Conservation (phyloP, 2,797 vertebrate genomes). For the Oreochromis mossambicus region DNA sequence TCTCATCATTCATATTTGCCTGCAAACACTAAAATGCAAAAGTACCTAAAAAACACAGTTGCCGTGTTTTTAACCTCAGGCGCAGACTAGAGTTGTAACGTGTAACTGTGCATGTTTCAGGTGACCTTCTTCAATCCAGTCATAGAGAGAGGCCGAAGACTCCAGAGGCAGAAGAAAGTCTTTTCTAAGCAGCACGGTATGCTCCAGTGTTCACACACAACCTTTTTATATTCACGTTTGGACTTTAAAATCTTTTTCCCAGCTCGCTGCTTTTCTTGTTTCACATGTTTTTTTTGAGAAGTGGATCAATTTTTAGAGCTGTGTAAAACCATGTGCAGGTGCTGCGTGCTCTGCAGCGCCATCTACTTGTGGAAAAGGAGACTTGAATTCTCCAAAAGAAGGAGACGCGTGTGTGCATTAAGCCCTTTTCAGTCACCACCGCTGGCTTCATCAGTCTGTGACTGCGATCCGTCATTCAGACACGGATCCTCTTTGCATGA, state of each 20-base stretch:
- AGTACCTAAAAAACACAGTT: neutral
- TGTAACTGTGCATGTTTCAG: slow-evolving; percentile 65
- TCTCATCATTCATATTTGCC: neutral
- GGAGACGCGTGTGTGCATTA: neutral
- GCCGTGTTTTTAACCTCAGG: neutral
- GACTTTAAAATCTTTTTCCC: neutral
- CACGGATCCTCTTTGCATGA: neutral
- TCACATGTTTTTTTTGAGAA: neutral
- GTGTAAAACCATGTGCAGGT: rapidly evolving
- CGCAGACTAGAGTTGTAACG: neutral
- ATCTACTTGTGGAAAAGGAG: neutral
- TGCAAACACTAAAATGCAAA: neutral
- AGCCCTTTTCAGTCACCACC: neutral
- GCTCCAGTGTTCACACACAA: neutral
- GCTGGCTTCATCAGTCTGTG: neutral
- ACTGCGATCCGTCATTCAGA: neutral
- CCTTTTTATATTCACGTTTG: neutral
- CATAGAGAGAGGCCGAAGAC: slow-evolving; percentile 83
- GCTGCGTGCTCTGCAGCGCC: neutral
- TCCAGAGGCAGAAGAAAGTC: slow-evolving; percentile 91
- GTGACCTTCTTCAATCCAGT: slow-evolving; percentile 93
- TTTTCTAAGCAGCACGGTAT: slow-evolving; percentile 91
- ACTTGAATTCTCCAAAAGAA: neutral
- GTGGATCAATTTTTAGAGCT: neutral
- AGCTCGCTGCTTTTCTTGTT: neutral